Evolutionary conservation across 2,888 invertebrate genomes (phyloP).

Genomic region (Leptopilina drosophilae): DNA sequence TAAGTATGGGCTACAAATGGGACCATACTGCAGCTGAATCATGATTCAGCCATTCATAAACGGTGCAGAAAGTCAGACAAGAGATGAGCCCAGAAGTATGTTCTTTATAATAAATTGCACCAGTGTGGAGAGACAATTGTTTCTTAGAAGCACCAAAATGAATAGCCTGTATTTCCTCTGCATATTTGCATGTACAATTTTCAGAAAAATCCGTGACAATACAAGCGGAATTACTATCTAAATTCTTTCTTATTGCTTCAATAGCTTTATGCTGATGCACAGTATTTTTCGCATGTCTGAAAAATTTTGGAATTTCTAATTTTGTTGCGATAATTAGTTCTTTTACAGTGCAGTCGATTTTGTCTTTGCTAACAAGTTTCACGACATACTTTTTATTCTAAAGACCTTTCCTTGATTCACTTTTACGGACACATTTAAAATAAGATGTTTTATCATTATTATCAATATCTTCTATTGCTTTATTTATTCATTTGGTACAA

Average conservation of each 20-base stretch:
- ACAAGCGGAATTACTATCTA: slow-evolving; percentile 39
- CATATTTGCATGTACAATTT: slow-evolving; percentile 48
- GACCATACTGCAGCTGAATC: slow-evolving; percentile 47
- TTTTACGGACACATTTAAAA: slow-evolving; percentile 36
- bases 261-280: too few species aligned
- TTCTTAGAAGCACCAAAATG: slow-evolving; percentile 49
- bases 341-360: slow-evolving; percentile 16
- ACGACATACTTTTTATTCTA: slow-evolving; percentile 43
- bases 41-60: slow-evolving; percentile 43
- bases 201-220: slow-evolving; percentile 46
- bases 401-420: slow-evolving; percentile 29
- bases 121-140: slow-evolving; percentile 45
- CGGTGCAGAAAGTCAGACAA: slow-evolving; percentile 39
- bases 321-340: slow-evolving; percentile 34
- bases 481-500: background rate
- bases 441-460: slow-evolving; percentile 31
- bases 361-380: slow-evolving; percentile 38
- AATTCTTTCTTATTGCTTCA: slow-evolving; percentile 33
- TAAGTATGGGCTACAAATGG: slow-evolving; percentile 44
- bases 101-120: slow-evolving; percentile 46
- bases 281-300: slow-evolving; percentile 40
- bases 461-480: background rate
- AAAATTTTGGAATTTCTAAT: slow-evolving; percentile 26
- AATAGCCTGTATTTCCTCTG: slow-evolving; percentile 40
- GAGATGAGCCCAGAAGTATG: slow-evolving; percentile 1